Evolutionary conservation across 2,888 invertebrate species (phyloP).

Genomic region (Mythimna impura): DNA sequence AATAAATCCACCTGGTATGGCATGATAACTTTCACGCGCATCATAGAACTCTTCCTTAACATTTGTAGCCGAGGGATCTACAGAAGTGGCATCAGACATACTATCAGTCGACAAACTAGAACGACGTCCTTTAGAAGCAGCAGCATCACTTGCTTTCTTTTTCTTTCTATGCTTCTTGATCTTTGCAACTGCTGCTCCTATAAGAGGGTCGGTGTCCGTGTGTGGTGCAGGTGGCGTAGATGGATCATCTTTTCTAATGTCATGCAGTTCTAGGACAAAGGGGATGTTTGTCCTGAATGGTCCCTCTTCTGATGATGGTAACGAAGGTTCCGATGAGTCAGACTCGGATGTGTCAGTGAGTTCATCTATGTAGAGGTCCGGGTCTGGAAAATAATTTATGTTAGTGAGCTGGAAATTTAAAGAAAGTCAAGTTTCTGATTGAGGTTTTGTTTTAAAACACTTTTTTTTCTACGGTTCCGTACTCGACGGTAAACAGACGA

Average conservation of each 20-base stretch:
- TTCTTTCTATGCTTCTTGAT: slow-evolving; percentile 73
- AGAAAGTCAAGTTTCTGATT: background rate
- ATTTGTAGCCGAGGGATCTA: slow-evolving; percentile 56
- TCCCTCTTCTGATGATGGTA: slow-evolving; percentile 61
- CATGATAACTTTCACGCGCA: slow-evolving; percentile 79
- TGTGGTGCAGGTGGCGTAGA: slow-evolving; percentile 37
- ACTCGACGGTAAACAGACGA: no score
- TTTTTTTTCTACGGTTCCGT: no score
- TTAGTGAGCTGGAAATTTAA: no score
- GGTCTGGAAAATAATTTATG: slow-evolving; percentile 48
- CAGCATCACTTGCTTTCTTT: slow-evolving; percentile 49
- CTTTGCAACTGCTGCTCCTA: slow-evolving; percentile 24
- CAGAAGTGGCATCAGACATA: slow-evolving; percentile 66
- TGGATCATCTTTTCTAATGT: slow-evolving; percentile 71
- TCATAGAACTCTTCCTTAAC: slow-evolving; percentile 80
- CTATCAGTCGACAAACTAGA: slow-evolving; percentile 69
- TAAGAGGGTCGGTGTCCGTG: background rate
- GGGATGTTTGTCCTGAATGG: slow-evolving; percentile 66
- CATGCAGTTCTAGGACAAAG: slow-evolving; percentile 76
- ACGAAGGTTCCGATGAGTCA: slow-evolving; percentile 62
- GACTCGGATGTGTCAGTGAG: slow-evolving; percentile 49
- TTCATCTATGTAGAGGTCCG: slow-evolving; percentile 57
- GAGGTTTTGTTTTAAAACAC: background rate
- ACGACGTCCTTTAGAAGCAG: slow-evolving; percentile 40
- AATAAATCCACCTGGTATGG: slow-evolving; percentile 69